Percentiles rank a stretch among this genome's conserved stretches.
Evolutionary conservation across 2,797 vertebrate genomes (phyloP).

Genomic region (Rhynchonycteris naso): DNA sequence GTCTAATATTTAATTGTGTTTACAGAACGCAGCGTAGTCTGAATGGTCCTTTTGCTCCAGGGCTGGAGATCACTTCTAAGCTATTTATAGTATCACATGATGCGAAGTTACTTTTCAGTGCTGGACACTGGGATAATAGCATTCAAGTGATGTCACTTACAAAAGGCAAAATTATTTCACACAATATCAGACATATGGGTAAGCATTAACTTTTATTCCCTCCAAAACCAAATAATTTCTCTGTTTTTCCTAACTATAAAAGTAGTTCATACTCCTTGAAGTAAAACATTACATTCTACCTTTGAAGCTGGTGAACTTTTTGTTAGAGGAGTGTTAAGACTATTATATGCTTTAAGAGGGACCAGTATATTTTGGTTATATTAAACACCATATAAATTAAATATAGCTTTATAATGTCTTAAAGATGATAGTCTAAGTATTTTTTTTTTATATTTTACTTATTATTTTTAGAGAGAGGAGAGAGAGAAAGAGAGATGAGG

Average conservation of each 20-base stretch:
- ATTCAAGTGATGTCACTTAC: slow-evolving; percentile 94
- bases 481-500: too few species aligned
- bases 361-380: slow-evolving; percentile 4
- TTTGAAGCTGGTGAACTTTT: slow-evolving; percentile 11
- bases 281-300: slow-evolving; percentile 32
- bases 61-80: slow-evolving; percentile 90
- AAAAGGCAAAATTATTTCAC: slow-evolving; percentile 93
- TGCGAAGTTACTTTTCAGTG: slow-evolving; percentile 96
- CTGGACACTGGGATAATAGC: slow-evolving; percentile 98
- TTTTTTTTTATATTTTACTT: neutral
- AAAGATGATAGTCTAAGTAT: slow-evolving; percentile 42
- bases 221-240: neutral
- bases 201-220: slow-evolving; percentile 73
- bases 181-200: slow-evolving; percentile 97
- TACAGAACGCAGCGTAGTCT: slow-evolving; percentile 93
- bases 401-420: slow-evolving; percentile 4
- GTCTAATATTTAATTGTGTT: slow-evolving; percentile 75
- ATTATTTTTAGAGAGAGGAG: too few species aligned
- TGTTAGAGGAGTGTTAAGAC: slow-evolving; percentile 10
- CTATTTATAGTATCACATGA: slow-evolving; percentile 96
- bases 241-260: neutral
- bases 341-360: neutral
- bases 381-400: slow-evolving; percentile 47
- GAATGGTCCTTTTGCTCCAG: slow-evolving; percentile 93
- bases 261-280: neutral